Conservation (phyloP, 1,140 invertebrate genomes). For the Drosophila equinoxialis region DNA sequence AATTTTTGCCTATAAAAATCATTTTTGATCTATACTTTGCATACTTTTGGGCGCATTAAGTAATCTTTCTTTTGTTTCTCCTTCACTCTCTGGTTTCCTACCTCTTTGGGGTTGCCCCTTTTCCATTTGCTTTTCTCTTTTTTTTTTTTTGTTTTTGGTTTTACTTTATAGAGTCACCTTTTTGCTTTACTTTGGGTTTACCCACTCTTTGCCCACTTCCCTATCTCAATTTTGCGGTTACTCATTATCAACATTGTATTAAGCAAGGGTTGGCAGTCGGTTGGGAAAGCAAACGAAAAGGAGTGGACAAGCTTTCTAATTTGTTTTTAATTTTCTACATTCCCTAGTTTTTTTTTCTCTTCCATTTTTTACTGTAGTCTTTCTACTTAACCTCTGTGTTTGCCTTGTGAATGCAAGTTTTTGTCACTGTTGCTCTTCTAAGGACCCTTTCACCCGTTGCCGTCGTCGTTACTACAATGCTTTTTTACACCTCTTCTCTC, state of each 20-base stretch:
- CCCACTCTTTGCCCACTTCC: not conserved
- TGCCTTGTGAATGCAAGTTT: slow-evolving; percentile 11
- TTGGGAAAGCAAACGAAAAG: not conserved
- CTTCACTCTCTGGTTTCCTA: not conserved
- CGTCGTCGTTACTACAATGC: too few species aligned
- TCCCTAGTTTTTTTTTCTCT: not conserved
- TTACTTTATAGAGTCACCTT: slow-evolving; percentile 3
- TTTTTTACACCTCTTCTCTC: not conserved
- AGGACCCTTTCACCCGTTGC: not conserved
- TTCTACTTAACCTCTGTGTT: slow-evolving; percentile 14
- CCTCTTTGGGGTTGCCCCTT: too few species aligned
- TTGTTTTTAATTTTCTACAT: slow-evolving; percentile 24
- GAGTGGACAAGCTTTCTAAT: slow-evolving; percentile 20
- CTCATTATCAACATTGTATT: slow-evolving; percentile 12
- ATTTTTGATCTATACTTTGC: slow-evolving; percentile 4
- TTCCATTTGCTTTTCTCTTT: not conserved
- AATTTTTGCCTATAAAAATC: slow-evolving; percentile 12
- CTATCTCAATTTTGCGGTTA: not conserved
- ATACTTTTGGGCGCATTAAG: slow-evolving; percentile 9
- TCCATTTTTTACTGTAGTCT: not conserved
- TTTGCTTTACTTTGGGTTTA: not conserved
- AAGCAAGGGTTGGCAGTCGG: not conserved
- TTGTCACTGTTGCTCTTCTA: slow-evolving; percentile 1
- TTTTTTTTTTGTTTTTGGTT: not conserved
- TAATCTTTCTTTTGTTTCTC: not conserved